Evolutionary conservation across 2,888 invertebrate species (phyloP).

Genomic region (Nemotelus nigrinus): DNA sequence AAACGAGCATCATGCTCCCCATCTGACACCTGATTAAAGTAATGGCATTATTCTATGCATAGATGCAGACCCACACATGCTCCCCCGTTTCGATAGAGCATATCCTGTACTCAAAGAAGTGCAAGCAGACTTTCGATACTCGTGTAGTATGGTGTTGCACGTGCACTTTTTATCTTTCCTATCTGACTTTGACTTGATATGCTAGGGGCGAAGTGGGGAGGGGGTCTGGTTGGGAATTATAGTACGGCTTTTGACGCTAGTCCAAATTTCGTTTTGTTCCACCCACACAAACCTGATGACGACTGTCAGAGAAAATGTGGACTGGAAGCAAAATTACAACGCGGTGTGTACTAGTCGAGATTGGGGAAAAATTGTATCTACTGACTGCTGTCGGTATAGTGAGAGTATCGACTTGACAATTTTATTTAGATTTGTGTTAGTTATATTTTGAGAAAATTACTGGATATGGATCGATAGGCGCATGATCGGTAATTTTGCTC

Average conservation of each 20-base stretch:
- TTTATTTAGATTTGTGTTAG: background rate
- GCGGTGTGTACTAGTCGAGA: background rate
- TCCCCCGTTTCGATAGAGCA: background rate
- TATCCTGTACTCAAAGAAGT: background rate
- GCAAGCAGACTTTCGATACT: background rate
- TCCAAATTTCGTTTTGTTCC: constrained; percentile 30
- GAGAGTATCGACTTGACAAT: background rate
- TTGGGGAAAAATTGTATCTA: background rate
- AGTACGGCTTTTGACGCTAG: constrained; percentile 14
- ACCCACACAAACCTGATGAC: constrained; percentile 31
- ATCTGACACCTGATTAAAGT: constrained; percentile 12
- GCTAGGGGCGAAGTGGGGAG: too few species aligned
- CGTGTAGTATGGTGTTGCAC: constrained; percentile 32
- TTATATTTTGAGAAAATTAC: constrained; percentile 40
- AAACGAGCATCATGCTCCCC: background rate
- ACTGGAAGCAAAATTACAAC: constrained; percentile 10
- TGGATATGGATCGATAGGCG: constrained; percentile 50
- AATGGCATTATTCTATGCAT: constrained; percentile 29
- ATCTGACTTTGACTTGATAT: background rate
- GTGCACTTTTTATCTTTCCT: constrained; percentile 26
- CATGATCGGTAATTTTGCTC: constrained; percentile 31
- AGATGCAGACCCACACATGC: constrained; percentile 15
- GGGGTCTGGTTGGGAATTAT: background rate
- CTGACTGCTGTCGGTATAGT: background rate
- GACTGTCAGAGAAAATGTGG: constrained; percentile 29